Conservation (phyloP, 2,797 vertebrate species). For the Schizothorax lantsangensis region DNA sequence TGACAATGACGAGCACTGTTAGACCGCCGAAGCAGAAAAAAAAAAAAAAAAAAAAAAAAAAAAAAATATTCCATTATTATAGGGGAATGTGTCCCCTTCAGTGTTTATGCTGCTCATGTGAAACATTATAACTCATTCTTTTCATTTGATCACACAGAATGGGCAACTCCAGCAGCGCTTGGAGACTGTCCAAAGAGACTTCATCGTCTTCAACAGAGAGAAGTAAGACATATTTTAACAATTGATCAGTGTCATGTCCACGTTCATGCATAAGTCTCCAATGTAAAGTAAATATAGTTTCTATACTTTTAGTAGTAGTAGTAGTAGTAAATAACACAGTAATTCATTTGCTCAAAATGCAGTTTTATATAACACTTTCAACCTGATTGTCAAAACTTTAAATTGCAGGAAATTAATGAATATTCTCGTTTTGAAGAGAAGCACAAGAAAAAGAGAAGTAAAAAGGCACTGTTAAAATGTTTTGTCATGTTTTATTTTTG, state of each 20-base stretch:
- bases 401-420: neutral
- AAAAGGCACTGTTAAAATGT: neutral
- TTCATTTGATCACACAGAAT: slow-evolving; percentile 73
- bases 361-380: neutral
- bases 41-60: neutral
- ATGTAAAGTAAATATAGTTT: neutral
- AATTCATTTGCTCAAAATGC: neutral
- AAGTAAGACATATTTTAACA: slow-evolving; percentile 79
- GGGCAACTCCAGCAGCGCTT: slow-evolving; percentile 90
- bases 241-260: neutral
- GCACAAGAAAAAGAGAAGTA: too few species aligned
- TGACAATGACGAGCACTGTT: neutral
- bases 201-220: slow-evolving; percentile 98
- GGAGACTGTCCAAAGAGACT: slow-evolving; percentile 92
- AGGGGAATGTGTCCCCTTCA: neutral
- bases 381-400: too few species aligned
- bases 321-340: neutral
- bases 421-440: too few species aligned
- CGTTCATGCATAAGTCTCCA: neutral
- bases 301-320: neutral
- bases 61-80: neutral
- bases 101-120: neutral
- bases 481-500: neutral
- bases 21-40: neutral
- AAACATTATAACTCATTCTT: neutral